These are phyloP conservation scores for Biston betularia DNA, from an alignment of 2,888 invertebrate genomes.

Conservation along the genomic window DNA sequence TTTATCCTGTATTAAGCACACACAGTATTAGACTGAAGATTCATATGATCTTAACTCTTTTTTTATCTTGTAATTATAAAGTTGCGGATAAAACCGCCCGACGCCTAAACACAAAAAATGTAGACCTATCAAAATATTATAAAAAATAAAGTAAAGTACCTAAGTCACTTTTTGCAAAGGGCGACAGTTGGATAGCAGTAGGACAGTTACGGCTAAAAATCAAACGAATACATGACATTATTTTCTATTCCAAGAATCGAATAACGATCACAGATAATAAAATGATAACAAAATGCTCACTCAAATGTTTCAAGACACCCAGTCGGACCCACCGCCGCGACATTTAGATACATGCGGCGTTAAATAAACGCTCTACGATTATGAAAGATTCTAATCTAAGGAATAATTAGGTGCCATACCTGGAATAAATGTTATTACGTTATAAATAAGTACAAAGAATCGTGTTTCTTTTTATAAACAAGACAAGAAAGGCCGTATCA, in stretches of 20 bases:
- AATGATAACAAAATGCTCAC: slow-evolving; percentile 10
- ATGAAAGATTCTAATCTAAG: slow-evolving; percentile 25
- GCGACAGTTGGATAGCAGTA: no score
- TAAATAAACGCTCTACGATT: neutral
- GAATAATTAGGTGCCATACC: slow-evolving; percentile 26
- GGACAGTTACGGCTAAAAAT: no score
- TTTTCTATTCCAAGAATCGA: neutral
- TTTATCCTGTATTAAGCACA: no score
- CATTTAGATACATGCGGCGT: slow-evolving; percentile 13
- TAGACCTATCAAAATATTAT: no score
- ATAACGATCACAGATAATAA: slow-evolving; percentile 11
- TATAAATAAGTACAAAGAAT: neutral
- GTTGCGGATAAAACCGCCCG: no score
- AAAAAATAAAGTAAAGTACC: no score
- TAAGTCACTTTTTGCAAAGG: no score
- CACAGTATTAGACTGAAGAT: no score
- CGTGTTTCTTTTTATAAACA: neutral
- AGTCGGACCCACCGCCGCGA: slow-evolving; percentile 22
- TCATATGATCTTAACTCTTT: no score
- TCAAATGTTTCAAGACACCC: slow-evolving; percentile 12
- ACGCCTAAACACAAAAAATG: no score
- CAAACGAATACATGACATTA: no score
- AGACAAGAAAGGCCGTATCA: neutral
- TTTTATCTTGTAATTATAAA: no score
- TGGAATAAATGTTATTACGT: slow-evolving; percentile 12